Conservation (phyloP, 2,797 vertebrate species). For the Pangasius sanitwongsei region DNA sequence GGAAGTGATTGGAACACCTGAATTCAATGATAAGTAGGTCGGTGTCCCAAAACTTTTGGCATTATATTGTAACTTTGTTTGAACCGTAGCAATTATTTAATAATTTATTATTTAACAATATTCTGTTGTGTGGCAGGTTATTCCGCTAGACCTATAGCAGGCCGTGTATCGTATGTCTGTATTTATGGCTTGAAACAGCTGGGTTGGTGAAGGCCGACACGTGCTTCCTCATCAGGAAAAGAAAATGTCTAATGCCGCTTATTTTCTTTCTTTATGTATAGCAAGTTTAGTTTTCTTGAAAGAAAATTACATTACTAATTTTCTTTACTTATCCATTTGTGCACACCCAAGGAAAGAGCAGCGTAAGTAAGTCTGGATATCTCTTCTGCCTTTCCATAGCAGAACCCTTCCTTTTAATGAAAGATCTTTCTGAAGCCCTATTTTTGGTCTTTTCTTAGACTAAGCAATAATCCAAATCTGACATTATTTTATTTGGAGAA, state of each 20-base stretch:
- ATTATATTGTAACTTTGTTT: too few species aligned
- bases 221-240: neutral
- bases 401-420: neutral
- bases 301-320: neutral
- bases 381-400: constrained; percentile 8
- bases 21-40: too few species aligned
- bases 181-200: too few species aligned
- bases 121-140: too few species aligned
- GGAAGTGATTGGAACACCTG: too few species aligned
- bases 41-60: too few species aligned
- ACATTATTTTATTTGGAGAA: neutral
- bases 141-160: too few species aligned
- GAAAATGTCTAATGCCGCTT: neutral
- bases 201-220: too few species aligned
- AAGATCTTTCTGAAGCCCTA: neutral
- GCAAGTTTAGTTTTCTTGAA: neutral
- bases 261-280: neutral
- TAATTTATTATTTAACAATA: too few species aligned
- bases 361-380: neutral
- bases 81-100: too few species aligned
- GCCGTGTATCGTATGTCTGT: too few species aligned
- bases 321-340: neutral
- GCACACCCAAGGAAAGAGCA: neutral
- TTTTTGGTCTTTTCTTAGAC: neutral
- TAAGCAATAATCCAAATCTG: neutral